These are phyloP conservation scores for Chloebia gouldiae DNA, from an alignment of 2,113 vertebrate genomes.

Conservation along the genomic window DNA sequence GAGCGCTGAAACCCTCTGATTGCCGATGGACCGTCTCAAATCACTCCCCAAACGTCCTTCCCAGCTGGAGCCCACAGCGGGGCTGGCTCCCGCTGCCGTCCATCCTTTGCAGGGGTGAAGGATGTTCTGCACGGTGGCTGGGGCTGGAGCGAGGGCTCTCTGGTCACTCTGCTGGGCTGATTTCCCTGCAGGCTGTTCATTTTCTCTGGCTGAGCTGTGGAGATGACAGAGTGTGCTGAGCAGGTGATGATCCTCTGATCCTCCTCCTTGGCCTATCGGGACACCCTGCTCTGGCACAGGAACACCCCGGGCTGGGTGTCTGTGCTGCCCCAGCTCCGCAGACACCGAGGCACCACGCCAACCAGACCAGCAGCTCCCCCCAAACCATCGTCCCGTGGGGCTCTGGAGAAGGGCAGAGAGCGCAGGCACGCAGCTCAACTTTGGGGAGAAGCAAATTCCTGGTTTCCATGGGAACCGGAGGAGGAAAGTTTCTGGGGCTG, in stretches of 20 bases:
- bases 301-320: rapidly evolving
- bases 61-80: neutral
- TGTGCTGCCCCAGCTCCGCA: rapidly evolving
- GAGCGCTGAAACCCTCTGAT: neutral
- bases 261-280: neutral
- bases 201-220: rapidly evolving
- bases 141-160: neutral
- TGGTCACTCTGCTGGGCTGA: neutral
- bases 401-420: neutral
- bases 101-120: neutral
- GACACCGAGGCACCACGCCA: rapidly evolving
- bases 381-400: rapidly evolving
- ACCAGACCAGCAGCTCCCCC: neutral
- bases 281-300: neutral
- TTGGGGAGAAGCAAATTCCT: conserved; percentile 26
- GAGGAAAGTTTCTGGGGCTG: conserved; percentile 51
- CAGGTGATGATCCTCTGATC: neutral
- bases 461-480: conserved; percentile 52
- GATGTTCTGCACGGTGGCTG: rapidly evolving
- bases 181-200: neutral
- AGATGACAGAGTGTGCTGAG: neutral
- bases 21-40: neutral
- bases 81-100: neutral
- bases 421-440: neutral
- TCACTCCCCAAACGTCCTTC: neutral